Evolutionary conservation across 2,113 vertebrate genomes (phyloP).

Genomic region (Romanogobio albipinnatus): DNA sequence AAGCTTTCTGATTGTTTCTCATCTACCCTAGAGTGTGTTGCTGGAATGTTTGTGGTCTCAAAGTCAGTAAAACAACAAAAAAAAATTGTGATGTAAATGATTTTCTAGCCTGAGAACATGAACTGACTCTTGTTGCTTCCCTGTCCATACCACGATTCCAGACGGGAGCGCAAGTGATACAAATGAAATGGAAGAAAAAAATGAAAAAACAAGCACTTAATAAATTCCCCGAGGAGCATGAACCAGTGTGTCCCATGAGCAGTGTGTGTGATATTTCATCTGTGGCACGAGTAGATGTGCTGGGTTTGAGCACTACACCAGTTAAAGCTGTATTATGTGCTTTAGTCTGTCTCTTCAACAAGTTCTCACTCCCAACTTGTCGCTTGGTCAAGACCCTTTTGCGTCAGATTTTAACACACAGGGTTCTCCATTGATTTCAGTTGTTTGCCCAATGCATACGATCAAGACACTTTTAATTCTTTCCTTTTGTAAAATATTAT

Average conservation of each 20-base stretch:
- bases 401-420: too few relatives aligned
- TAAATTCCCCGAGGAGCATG: conserved; percentile 95
- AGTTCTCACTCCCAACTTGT: too few relatives aligned
- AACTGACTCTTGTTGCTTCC: conserved; percentile 86
- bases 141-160: conserved; percentile 84
- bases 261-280: conserved; percentile 70
- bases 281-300: conserved; percentile 18
- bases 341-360: not conserved
- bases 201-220: conserved; percentile 69
- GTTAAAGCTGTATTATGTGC: not conserved
- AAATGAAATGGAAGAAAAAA: conserved; percentile 63
- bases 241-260: conserved; percentile 84
- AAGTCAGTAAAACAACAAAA: conserved; percentile 65
- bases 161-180: conserved; percentile 85
- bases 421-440: too few relatives aligned
- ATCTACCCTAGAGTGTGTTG: conserved; percentile 84
- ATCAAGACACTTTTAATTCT: too few relatives aligned
- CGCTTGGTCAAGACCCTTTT: too few relatives aligned
- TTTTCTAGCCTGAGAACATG: conserved; percentile 84
- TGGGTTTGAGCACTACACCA: not conserved
- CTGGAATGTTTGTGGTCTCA: conserved; percentile 91
- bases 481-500: too few relatives aligned
- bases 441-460: too few relatives aligned
- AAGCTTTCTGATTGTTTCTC: conserved; percentile 94
- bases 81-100: conserved; percentile 86